phyloP scores from a whole-genome alignment of 2,888 invertebrate species.

The Agrenia bidenticulata region DNA sequence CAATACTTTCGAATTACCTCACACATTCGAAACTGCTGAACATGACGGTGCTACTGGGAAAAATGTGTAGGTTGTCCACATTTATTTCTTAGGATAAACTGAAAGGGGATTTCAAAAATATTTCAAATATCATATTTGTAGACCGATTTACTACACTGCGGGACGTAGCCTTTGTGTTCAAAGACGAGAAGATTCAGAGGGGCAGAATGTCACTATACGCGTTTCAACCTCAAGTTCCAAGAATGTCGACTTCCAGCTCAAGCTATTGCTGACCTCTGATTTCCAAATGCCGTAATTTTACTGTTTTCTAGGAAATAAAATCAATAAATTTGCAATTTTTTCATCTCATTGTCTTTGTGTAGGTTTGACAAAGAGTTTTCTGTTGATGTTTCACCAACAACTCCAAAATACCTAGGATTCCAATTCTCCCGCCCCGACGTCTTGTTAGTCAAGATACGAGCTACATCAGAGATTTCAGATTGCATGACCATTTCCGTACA shows the following conservation, averaged over 20 bases:
- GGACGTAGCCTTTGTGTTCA: constrained; percentile 39
- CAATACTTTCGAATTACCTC: constrained; percentile 33
- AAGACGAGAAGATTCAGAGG: not conserved
- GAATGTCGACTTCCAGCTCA: constrained; percentile 63
- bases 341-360: constrained; percentile 9
- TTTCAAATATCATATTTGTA: too few relatives aligned
- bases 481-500: constrained; percentile 81
- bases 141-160: constrained; percentile 32
- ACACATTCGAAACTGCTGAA: constrained; percentile 5
- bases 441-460: constrained; percentile 63
- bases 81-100: not conserved
- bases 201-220: constrained; percentile 65
- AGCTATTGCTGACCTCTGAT: constrained; percentile 62
- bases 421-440: constrained; percentile 60
- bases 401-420: constrained; percentile 66
- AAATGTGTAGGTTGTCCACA: not conserved
- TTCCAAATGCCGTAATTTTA: constrained; percentile 60
- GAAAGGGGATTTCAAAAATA: not conserved
- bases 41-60: not conserved
- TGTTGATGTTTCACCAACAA: constrained; percentile 60
- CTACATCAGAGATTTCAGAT: constrained; percentile 64
- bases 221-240: constrained; percentile 66
- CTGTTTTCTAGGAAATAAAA: not conserved
- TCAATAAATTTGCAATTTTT: not conserved
- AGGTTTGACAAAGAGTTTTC: constrained; percentile 52